Percentiles rank a stretch among this genome's conserved stretches.
phyloP scores from a whole-genome alignment of 1,140 invertebrate species.

The Bicyclus anynana region DNA sequence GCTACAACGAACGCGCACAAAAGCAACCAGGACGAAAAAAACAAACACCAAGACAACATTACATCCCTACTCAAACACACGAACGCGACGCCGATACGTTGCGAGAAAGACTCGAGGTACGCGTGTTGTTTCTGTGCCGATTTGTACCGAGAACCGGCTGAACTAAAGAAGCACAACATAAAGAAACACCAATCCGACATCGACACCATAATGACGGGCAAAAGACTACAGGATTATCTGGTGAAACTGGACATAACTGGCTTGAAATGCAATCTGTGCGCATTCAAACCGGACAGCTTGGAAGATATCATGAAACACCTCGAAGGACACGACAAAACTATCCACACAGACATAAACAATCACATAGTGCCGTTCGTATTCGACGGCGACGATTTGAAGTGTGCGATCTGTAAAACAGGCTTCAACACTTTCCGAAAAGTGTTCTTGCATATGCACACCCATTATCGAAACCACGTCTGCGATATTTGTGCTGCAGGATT shows the following conservation, averaged over 20 bases:
- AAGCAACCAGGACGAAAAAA: slow-evolving; percentile 21
- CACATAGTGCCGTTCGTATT: slow-evolving; percentile 36
- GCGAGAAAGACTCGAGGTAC: slow-evolving; percentile 29
- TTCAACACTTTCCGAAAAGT: slow-evolving; percentile 35
- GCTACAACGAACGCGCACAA: background rate
- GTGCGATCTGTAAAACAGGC: slow-evolving; percentile 15
- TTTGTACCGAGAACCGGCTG: slow-evolving; percentile 28
- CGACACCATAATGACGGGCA: slow-evolving; percentile 14
- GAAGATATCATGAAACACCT: slow-evolving; percentile 34
- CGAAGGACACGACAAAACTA: slow-evolving; percentile 21
- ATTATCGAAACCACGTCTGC: slow-evolving; percentile 43
- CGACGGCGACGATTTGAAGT: slow-evolving; percentile 24
- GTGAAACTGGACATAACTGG: slow-evolving; percentile 36
- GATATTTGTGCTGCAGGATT: slow-evolving; percentile 38
- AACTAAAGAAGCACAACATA: slow-evolving; percentile 35
- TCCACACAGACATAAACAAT: slow-evolving; percentile 34
- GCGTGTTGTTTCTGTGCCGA: slow-evolving; percentile 37
- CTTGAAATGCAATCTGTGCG: slow-evolving; percentile 34
- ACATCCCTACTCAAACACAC: slow-evolving; percentile 32
- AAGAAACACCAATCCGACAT: slow-evolving; percentile 21
- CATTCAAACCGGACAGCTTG: slow-evolving; percentile 9
- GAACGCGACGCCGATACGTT: slow-evolving; percentile 40
- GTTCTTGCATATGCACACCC: slow-evolving; percentile 37
- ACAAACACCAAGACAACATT: slow-evolving; percentile 41
- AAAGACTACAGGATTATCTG: slow-evolving; percentile 12